Conservation (phyloP, 2,888 invertebrate species). For the Chouioia cunea region DNA sequence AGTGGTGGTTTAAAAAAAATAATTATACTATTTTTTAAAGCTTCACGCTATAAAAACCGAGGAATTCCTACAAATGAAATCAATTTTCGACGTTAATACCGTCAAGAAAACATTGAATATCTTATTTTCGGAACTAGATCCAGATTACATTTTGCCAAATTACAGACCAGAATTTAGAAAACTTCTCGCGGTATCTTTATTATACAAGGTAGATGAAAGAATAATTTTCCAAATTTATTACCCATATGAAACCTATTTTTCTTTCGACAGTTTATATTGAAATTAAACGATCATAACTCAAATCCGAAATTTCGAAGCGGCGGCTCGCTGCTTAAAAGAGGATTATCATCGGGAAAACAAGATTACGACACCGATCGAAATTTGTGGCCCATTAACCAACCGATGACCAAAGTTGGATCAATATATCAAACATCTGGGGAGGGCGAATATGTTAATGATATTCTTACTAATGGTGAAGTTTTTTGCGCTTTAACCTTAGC, state of each 20-base stretch:
- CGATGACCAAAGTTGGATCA: slow-evolving; percentile 81
- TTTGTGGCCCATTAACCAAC: slow-evolving; percentile 81
- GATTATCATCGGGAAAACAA: slow-evolving; percentile 78
- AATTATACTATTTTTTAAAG: no score
- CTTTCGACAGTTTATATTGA: slow-evolving; percentile 71
- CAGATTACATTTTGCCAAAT: slow-evolving; percentile 77
- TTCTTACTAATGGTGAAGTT: slow-evolving; percentile 77
- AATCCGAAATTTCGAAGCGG: slow-evolving; percentile 72
- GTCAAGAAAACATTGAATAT: slow-evolving; percentile 70
- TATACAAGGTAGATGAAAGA: slow-evolving; percentile 78
- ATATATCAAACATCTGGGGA: slow-evolving; percentile 80
- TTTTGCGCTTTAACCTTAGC: slow-evolving; percentile 75
- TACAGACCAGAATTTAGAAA: slow-evolving; percentile 79
- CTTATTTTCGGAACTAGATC: slow-evolving; percentile 74
- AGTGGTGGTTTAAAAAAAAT: background rate
- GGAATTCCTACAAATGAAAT: slow-evolving; percentile 68
- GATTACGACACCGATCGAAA: slow-evolving; percentile 77
- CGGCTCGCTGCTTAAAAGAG: slow-evolving; percentile 73
- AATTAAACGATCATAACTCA: slow-evolving; percentile 71
- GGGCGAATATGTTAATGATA: slow-evolving; percentile 82
- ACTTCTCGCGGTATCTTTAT: slow-evolving; percentile 78
- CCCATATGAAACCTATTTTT: background rate
- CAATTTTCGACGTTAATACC: slow-evolving; percentile 67
- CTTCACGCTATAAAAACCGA: slow-evolving; percentile 75
- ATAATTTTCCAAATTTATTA: no score